Base-by-base conservation (phyloP, 2,797 vertebrate species). In the Catamblyrhynchus diadema region DNA sequence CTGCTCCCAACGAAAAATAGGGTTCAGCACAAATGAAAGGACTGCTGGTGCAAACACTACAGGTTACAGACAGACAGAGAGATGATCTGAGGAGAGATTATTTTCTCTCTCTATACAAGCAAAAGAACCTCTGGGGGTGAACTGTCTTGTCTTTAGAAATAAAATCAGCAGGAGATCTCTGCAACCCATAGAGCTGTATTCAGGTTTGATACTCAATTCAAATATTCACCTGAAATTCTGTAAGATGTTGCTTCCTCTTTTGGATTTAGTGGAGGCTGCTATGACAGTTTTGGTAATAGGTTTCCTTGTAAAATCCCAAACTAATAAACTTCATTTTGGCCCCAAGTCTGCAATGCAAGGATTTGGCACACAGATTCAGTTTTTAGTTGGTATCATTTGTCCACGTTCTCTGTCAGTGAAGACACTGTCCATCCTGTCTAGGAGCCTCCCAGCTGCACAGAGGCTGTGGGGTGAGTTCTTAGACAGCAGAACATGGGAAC, bases 41-140 rank as follows among this genome's bases (percentile, higher is more conserved):
- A 69, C 8, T 35, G 6, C 30, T 56, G 30, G 56, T 44, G 20
- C 33, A 39, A 72, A 50, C 18, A 22, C 17, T 41, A 0, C n/a
- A 62, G 14, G 33, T 67, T 64, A 51, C 9, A 91, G 30, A 44
- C 32, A 88, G 53, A 22, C 2, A 23, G 39, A 61, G 5, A 88
- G 70, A 48, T 7, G 32, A 48, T 60, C 33, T 25, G 30, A 86
- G 35, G 21, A 92, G 56, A 78, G 37, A 79, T 47, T 56, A 71
- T 94, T 60, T 80, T 81, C 45, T 71, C 35, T 77, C 33, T 86
- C 62, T 50, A 28, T 44, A 20, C 15, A 50, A 84, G 75, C 24
- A 92, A 78, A 91, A 83, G 24, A 93, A 96, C 14, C 23, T 89
- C 88, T 89, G 56, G 74, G 18, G 65, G 23, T 59, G 15, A 95